Conservation (phyloP, 2,113 vertebrate species). For the Oenanthe oenanthe region DNA sequence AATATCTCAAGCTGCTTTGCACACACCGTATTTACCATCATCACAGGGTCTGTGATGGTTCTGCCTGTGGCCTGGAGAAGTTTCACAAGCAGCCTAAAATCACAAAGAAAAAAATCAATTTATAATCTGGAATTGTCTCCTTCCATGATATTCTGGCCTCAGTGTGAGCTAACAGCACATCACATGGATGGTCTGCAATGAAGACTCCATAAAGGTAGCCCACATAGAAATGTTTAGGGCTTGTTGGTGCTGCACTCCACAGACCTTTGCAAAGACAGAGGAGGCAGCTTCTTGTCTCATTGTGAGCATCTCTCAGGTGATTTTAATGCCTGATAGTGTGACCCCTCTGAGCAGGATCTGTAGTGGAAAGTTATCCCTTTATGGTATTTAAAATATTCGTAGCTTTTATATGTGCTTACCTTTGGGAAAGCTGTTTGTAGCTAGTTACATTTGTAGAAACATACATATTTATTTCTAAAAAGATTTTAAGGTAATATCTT, state of each 20-base stretch:
- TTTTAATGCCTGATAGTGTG: neutral
- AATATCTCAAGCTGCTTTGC: neutral
- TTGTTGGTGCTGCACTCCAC: neutral
- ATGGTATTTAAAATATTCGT: neutral
- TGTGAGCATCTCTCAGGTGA: neutral
- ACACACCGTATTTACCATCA: neutral
- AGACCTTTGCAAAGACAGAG: neutral
- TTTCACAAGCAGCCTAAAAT: neutral
- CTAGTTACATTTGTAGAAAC: neutral
- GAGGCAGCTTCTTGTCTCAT: neutral
- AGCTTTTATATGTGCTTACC: neutral
- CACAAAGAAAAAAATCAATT: neutral
- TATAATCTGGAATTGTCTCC: neutral
- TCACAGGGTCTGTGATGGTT: neutral
- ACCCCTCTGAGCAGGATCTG: neutral
- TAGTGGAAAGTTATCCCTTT: neutral
- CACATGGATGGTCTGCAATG: fast-evolving
- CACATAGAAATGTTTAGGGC: neutral
- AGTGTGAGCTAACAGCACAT: neutral
- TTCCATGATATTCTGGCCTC: neutral
- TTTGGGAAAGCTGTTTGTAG: neutral
- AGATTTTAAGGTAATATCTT: neutral
- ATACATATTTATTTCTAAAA: neutral
- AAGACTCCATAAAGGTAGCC: neutral
- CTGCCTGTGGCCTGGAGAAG: neutral